Evolutionary conservation across 2,888 invertebrate species (phyloP).

Genomic region (Meandrusa payeni): DNA sequence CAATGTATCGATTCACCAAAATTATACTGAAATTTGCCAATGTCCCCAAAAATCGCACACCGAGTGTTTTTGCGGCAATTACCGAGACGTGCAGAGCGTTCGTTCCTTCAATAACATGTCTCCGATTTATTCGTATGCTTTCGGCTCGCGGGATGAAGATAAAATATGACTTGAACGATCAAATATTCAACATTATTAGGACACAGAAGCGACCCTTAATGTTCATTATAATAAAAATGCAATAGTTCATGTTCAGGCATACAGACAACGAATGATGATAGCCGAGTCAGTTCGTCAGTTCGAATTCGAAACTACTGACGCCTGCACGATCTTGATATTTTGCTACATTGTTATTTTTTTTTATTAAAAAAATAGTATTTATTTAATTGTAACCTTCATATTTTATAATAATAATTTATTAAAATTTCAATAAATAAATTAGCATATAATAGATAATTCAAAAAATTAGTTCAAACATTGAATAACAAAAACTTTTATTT

Average conservation of each 20-base stretch:
- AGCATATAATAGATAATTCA: too few relatives aligned
- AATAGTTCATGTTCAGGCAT: constrained; percentile 66
- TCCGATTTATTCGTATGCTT: constrained; percentile 76
- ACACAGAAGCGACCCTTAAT: constrained; percentile 58
- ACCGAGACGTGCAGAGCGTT: constrained; percentile 67
- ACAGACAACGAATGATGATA: constrained; percentile 39
- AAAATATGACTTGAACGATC: constrained; percentile 74
- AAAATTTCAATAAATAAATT: too few relatives aligned
- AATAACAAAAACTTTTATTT: too few relatives aligned
- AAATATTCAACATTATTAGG: constrained; percentile 73
- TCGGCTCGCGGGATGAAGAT: constrained; percentile 57
- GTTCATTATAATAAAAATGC: constrained; percentile 77
- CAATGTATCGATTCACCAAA: constrained; percentile 31
- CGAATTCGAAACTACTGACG: constrained; percentile 44
- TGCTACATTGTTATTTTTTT: too few relatives aligned
- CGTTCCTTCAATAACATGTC: constrained; percentile 64
- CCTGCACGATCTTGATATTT: constrained; percentile 36
- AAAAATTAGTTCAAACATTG: too few relatives aligned
- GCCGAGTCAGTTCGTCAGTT: constrained; percentile 45
- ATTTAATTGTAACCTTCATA: too few relatives aligned
- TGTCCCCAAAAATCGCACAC: constrained; percentile 69
- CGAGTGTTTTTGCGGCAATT: constrained; percentile 76
- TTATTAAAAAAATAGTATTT: too few relatives aligned
- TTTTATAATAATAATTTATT: too few relatives aligned
- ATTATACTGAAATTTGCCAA: constrained; percentile 75